These are phyloP conservation scores for Embidobia sp. DNA, from an alignment of 2,888 invertebrate genomes.

Conservation along the genomic window DNA sequence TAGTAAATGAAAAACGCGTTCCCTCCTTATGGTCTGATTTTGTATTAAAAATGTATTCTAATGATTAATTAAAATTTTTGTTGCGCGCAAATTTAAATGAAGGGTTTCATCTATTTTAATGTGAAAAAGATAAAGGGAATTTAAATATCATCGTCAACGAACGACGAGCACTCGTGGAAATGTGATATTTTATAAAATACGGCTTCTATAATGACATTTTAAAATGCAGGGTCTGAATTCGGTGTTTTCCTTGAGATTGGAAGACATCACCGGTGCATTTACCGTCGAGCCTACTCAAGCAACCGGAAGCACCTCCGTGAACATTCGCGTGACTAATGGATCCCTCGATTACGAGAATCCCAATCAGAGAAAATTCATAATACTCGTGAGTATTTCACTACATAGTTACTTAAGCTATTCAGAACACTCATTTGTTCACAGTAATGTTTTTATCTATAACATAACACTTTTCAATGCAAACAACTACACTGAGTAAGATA, in stretches of 20 bases:
- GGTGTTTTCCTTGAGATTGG: constrained; percentile 89
- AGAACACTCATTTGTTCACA: no score
- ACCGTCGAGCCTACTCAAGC: constrained; percentile 91
- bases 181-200: constrained; percentile 47
- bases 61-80: no score
- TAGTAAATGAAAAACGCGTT: no score
- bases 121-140: constrained; percentile 19
- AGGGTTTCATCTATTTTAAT: constrained; percentile 12
- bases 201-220: constrained; percentile 64
- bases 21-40: no score
- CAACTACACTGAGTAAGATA: no score
- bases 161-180: constrained; percentile 22
- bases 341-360: constrained; percentile 94
- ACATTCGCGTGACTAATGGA: constrained; percentile 90
- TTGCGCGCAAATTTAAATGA: no score
- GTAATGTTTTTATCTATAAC: no score
- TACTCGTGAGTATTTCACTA: constrained; percentile 84
- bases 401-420: constrained; percentile 4
- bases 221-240: constrained; percentile 89
- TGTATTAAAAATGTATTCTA: no score
- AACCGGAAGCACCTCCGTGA: constrained; percentile 91
- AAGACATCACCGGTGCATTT: constrained; percentile 91
- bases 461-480: no score
- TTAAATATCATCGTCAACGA: constrained; percentile 43
- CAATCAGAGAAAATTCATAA: constrained; percentile 94